Percentiles rank a stretch among this genome's conserved stretches.
Conservation (phyloP, 2,797 vertebrate species). For the Thamnophis elegans region DNA sequence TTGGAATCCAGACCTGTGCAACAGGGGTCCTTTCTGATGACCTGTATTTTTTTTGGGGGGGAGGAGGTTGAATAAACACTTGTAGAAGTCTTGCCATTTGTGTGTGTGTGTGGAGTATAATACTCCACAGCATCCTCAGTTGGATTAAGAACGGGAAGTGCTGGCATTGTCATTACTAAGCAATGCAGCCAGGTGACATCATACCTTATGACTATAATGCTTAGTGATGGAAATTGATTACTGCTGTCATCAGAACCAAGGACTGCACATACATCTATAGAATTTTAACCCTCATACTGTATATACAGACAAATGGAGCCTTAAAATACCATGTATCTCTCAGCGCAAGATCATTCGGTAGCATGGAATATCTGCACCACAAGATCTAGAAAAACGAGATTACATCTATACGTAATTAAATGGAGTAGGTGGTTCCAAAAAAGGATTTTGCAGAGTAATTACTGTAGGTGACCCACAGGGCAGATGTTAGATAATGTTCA, state of each 20-base stretch:
- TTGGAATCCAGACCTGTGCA: neutral
- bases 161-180: neutral
- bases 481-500: neutral
- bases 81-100: neutral
- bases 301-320: neutral
- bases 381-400: neutral
- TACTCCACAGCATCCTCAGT: neutral
- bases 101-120: neutral
- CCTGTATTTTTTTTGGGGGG: too few species aligned
- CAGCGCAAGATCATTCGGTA: neutral
- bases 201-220: neutral
- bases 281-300: neutral
- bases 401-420: neutral
- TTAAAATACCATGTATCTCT: neutral
- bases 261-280: neutral
- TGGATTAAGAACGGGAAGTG: neutral
- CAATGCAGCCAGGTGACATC: neutral
- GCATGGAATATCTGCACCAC: neutral
- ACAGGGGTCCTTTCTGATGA: neutral
- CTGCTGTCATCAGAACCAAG: neutral
- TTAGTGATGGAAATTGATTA: neutral
- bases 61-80: neutral
- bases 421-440: neutral
- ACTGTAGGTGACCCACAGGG: neutral
- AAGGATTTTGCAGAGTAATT: neutral